Percentiles rank a stretch among this genome's conserved stretches.
Conservation (phyloP, 2,113 vertebrate genomes). For the Tenrec ecaudatus region DNA sequence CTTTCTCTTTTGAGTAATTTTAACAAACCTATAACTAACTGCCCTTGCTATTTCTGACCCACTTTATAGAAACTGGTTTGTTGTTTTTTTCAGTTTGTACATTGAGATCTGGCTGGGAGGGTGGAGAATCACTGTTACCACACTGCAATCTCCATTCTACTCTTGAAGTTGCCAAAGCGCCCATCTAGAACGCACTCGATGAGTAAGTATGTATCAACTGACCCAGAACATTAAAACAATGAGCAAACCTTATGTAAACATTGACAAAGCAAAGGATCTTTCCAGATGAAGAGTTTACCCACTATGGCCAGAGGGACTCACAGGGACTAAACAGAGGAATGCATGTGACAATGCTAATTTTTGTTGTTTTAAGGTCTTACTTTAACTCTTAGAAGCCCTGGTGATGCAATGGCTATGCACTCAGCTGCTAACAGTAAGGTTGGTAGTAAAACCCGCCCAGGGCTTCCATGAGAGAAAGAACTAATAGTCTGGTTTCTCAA, state of each 20-base stretch:
- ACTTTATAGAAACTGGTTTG: constrained; percentile 14
- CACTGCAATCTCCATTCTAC: background rate
- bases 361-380: background rate
- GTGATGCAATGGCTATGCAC: too few relatives aligned
- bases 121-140: background rate
- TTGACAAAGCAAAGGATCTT: constrained; percentile 26
- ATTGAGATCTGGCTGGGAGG: background rate
- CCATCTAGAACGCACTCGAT: background rate
- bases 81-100: constrained; percentile 22
- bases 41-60: constrained; percentile 2
- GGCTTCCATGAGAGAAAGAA: background rate
- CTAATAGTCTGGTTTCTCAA: too few relatives aligned
- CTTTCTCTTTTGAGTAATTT: constrained; percentile 47
- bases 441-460: background rate
- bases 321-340: background rate
- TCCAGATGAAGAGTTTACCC: background rate
- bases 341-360: background rate
- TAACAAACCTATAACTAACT: constrained; percentile 52
- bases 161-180: background rate
- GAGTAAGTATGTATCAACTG: constrained; percentile 40
- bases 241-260: background rate
- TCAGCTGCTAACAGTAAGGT: background rate
- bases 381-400: background rate
- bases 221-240: constrained; percentile 20
- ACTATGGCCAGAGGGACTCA: background rate